phyloP scores from a whole-genome alignment of 2,888 invertebrate species.

The Drosophila anomalata region DNA sequence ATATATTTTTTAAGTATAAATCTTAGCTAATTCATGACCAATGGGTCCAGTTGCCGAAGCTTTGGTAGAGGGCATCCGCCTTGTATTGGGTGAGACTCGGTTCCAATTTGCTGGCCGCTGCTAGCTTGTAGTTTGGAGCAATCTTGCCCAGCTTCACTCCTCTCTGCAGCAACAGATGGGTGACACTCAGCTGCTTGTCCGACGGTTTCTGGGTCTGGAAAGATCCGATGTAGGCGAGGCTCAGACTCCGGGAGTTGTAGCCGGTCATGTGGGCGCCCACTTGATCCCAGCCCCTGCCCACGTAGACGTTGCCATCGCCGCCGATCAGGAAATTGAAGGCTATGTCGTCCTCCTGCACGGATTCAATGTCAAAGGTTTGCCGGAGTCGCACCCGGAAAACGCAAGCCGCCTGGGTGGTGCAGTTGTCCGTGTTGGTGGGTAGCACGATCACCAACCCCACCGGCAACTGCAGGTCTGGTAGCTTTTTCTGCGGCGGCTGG shows the following conservation, averaged over 20 bases:
- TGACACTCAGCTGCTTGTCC: slow-evolving; percentile 86
- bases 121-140: slow-evolving; percentile 87
- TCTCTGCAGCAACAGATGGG: slow-evolving; percentile 86
- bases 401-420: slow-evolving; percentile 85
- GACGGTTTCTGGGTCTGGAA: slow-evolving; percentile 86
- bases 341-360: slow-evolving; percentile 87
- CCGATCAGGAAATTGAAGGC: slow-evolving; percentile 92
- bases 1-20: neutral
- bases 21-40: slow-evolving; percentile 79
- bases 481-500: slow-evolving; percentile 70
- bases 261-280: slow-evolving; percentile 89
- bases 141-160: slow-evolving; percentile 88
- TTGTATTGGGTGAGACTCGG: slow-evolving; percentile 88
- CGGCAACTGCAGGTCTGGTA: slow-evolving; percentile 59
- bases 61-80: slow-evolving; percentile 87
- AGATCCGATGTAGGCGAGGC: slow-evolving; percentile 90
- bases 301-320: slow-evolving; percentile 90
- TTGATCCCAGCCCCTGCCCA: slow-evolving; percentile 90
- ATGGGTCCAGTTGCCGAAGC: slow-evolving; percentile 89
- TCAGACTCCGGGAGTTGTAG: slow-evolving; percentile 88
- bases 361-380: slow-evolving; percentile 89
- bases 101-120: slow-evolving; percentile 88
- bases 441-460: slow-evolving; percentile 68
- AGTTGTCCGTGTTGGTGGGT: slow-evolving; percentile 74
- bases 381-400: slow-evolving; percentile 86